Base-by-base conservation (phyloP, 2,797 vertebrate species). In the Clarias laeviceps region DNA sequence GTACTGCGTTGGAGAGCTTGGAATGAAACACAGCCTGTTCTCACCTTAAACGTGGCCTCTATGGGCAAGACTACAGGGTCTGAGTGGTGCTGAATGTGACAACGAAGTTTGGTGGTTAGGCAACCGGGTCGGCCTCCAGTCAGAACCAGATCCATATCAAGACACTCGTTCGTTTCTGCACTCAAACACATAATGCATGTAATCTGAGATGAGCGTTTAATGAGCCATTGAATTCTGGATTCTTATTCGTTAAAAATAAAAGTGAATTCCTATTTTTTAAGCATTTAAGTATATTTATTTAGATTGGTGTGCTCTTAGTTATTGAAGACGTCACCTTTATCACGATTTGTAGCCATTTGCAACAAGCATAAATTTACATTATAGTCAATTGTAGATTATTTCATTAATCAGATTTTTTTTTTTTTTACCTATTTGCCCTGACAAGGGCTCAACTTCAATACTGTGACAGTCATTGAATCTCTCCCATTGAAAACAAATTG, bases 31-130 rank as follows among this genome's bases (percentile, higher is more conserved):
- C 1, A 9, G 24, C 50, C 57, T 0, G 11, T 20, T 83, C 87
- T 83, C 88, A 98, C 98, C 96, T 97, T 97, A 90, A 99, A 99
- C 66, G 92, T 92, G 5, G 96, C 97, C 88, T 98, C 94, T 0
- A 99, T 85, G 0, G 94, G 90, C 70, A 99, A 86, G 11, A 91
- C 86, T 64, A 97, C 89, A 0, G 97, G 95, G 29, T 94, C 90
- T 0, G 88, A 37, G 0, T 91, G 94, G 50, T 95, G 90, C 80
- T 93, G 88, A 80, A 98, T 88, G 34, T 93, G 90, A 88, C 98
- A 99, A 29, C 80, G 85, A 87, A 99, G 91, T 77, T 92, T 93
- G 82, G 84, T 90, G 81, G 87, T 93, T 17, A 95, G 64, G 11
- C 64, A 88, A 40, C 96, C 98, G 1, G 96, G 94, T 88, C 90